Evolutionary conservation across 2,797 vertebrate genomes (phyloP), one percentile per base, ranked within the genome.

Genomic region (Helostoma temminkii): DNA sequence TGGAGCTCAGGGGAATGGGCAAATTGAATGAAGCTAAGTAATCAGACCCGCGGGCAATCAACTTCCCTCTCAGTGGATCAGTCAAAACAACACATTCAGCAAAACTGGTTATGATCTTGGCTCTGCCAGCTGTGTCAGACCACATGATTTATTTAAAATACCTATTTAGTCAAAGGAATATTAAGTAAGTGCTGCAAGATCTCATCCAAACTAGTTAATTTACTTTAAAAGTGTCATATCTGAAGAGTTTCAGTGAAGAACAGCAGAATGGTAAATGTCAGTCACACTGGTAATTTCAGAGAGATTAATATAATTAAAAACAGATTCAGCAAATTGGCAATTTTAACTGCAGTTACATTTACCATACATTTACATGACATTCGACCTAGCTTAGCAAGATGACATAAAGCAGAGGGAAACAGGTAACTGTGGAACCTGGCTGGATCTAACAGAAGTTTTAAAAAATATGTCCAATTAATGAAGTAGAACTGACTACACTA

Each of bases 1-100:
- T 45, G 54, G 22, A 69, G 71, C 78, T 81, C 71, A 60, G 74
- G 71, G 64, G 65, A 84, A 76, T 5, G 42, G 58, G 25, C 54
- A 77, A 76, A 84, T 65, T 80, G 32, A 81, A 66, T 71, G 49
- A 73, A 75, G 68, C 43, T 37, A 68, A 87, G 63, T 85, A 69
- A 83, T 89, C 72, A 84, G 73, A 78, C 71, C 62, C 18, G 11
- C 64, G 65, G 61, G 78, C 63, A 74, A 84, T 86, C 72, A 89
- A 41, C 53, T 59, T 56, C 16, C 36, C 41, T 60, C 58, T 82
- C 60, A 61, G 56, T 71, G 65, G 32, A 76, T 70, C 71, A 55
- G 53, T 46, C 56, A 67, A 77, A 85, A 77, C 42, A 76, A 76
- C 49, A 72, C 63, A 76, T 63, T 81, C 48, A 75, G 71, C 68